Evolutionary conservation across 2,888 invertebrate species (phyloP).

Genomic region (Uloborus plumipes): DNA sequence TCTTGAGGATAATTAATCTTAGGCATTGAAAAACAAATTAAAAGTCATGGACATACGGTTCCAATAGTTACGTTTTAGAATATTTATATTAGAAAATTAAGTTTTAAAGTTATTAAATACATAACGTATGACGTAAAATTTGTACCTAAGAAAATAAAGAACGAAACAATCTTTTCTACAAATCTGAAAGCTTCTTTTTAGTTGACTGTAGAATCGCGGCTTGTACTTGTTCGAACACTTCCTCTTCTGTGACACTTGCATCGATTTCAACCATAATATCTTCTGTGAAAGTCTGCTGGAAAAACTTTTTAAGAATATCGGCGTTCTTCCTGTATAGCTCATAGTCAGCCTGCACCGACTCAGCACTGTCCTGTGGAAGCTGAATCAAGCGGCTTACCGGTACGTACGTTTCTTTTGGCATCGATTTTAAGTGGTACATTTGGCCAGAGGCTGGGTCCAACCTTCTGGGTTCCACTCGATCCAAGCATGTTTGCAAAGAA

Average conservation of each 20-base stretch:
- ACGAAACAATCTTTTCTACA: no score
- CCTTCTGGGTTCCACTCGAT: constrained; percentile 24
- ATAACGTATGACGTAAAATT: no score
- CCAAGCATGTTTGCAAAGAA: constrained; percentile 12
- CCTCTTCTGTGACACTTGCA: neutral
- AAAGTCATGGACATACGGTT: no score
- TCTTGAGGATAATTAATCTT: no score
- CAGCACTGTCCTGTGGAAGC: constrained; percentile 26
- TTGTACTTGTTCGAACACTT: constrained; percentile 25
- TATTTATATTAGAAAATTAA: no score
- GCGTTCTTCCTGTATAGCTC: neutral
- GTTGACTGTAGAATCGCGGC: constrained; percentile 23
- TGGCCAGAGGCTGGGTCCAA: constrained; percentile 31
- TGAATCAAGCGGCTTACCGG: constrained; percentile 21
- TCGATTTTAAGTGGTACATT: constrained; percentile 12
- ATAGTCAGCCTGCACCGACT: constrained; percentile 27
- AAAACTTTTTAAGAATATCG: constrained; percentile 1
- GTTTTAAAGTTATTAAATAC: no score
- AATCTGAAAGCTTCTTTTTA: constrained; percentile 9
- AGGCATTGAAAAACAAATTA: no score
- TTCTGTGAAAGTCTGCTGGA: neutral
- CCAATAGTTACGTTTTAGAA: no score
- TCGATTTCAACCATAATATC: constrained; percentile 33
- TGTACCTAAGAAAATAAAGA: no score
- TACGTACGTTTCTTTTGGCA: neutral